Base-by-base conservation (phyloP, 2,113 vertebrate species). In the Dendrocopos noguchii region DNA sequence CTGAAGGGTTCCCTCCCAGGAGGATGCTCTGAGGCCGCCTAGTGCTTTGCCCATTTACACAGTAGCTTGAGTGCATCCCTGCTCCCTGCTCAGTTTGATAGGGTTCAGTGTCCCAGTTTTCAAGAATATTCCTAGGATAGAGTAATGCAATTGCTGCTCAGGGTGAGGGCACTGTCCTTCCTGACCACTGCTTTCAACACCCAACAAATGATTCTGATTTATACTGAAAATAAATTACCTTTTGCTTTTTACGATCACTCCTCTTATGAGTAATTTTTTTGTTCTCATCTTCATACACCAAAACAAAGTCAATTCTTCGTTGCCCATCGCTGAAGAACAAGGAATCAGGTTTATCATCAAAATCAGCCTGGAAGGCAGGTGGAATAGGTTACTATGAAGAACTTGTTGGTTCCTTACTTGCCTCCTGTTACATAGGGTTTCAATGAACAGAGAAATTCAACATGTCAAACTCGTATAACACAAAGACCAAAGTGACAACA, bases 211-310 rank as follows among this genome's bases (percentile, higher is more conserved):
- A 67, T 34, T 50, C 19, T 60, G 29, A 20, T 55, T 70, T 34
- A 63, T 13, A 68, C 6, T 14, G 59, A 75, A 68, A 92, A 79
- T 39, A 67, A 52, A 68, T 64, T 67, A 99, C 99, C 97, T 97
- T 98, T 72, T 97, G 98, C 36, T 97, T 97, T 89, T 97, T 97
- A 92, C 91, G 95, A 4, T 75, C 63, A 63, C 96, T 97, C 53
- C 96, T 98, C 96, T 98, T 99, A 36, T 97, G 98, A 91, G 93
- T 97, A 0, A 98, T 98, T 94, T 98, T 98, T 94, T 95, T 98
- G 17, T 96, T 98, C 94, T 99, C 99, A 93, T 99, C 98, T 94
- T 99, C 99, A 75, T 99, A 99, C 8, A 98, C 99, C 44, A 99
- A 97, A 91, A 99, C 95, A 93, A 98, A 99, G 96, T 99, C 99